Base-by-base conservation (phyloP, 2,113 vertebrate genomes). In the Cebus imitator region DNA sequence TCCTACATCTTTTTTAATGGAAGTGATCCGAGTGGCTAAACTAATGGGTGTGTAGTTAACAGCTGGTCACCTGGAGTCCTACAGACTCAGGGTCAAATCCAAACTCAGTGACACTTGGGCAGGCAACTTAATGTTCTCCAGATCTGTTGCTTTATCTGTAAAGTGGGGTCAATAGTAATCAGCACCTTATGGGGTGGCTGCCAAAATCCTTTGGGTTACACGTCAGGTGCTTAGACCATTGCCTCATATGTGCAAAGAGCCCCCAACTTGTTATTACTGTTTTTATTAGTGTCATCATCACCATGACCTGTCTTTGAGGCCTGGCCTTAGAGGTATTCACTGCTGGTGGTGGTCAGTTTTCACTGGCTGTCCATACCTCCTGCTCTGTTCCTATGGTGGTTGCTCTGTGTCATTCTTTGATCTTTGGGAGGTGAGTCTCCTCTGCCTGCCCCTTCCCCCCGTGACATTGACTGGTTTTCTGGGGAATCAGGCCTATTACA, bases 381-480 rank as follows among this genome's bases (percentile, higher is more conserved):
- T 27, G 73, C 57, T 45, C 3, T 4, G 58, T 64, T n/a, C 61
- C 57, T 43, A 0, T 40, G 76, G 55, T 30, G 21, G 8, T 21
- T 52, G 52, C 5, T 13, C 27, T 30, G 40, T 55, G 40, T 43
- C 90, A 45, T 23, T 86, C 64, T 61, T 0, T 66, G 76, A 66
- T 48, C 55, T 70, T 73, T 85, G 18, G 58, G 73, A 68, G 72
- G 35, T 37, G 17, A 27, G 2, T n/a, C 20, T 17, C 12, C 64
- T 43, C 16, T 0, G 1, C 55, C 17, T 58, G 17, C 37, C 8
- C 27, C 73, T 45, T 4, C 25, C 8, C 35, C 27, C 2, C 0
- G 11, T n/a, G 75, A 61, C 17, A 40, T 4, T 23, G 4, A 57
- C 48, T 66, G 57, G 50, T 72, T 21, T 40, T 66, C 61, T 81